Base-by-base conservation (phyloP, 92 coral and sea anemone species). In the Siderastrea siderea region DNA sequence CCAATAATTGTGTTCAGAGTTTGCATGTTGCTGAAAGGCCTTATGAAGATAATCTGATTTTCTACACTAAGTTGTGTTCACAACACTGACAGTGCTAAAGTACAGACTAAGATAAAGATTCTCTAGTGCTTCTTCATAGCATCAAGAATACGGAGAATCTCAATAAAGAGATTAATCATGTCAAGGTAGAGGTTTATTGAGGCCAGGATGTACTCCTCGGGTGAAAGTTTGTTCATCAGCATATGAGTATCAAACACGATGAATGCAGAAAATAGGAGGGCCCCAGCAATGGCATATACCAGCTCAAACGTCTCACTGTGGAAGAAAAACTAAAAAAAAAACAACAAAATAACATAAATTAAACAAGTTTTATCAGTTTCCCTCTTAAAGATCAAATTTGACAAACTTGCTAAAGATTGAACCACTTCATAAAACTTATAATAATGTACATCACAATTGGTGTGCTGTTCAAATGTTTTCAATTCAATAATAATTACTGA, bases 151-250 rank as follows among this genome's bases (percentile, higher is more conserved):
- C 91, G 96, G 69, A 97, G 97, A 61, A 97, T 97, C 86, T 97
- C 96, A 60, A 97, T 86, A 81, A 97, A 97, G 55, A 97, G 91
- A 86, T 97, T 97, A 68, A 97, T 92, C 75, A 97, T 94, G 90
- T 97, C 99, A 72, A 97, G 95, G 92, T 97, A 97, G 13, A 97
- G 97, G 84, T 95, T 97, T 77, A 97, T 97, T 13, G 99, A 97
- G 0, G 99, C 99, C 93, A 97, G 66, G 89, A 97, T 94, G 93
- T 97, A 97, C 65, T 97, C 99, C 82, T 97, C 99, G 0, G 99
- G 97, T 1, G 99, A 97, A 58, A 96, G 93, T 84, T 97, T 97
- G 93, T 97, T 96, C 99, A 97, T 97, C 81, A 97, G 81, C 99
- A 97, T 95, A 88, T 97, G 99, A 1, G 99, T 97, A 87, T 97